Base-by-base conservation (phyloP, 1,140 invertebrate genomes). In the Bombus breviceps region DNA sequence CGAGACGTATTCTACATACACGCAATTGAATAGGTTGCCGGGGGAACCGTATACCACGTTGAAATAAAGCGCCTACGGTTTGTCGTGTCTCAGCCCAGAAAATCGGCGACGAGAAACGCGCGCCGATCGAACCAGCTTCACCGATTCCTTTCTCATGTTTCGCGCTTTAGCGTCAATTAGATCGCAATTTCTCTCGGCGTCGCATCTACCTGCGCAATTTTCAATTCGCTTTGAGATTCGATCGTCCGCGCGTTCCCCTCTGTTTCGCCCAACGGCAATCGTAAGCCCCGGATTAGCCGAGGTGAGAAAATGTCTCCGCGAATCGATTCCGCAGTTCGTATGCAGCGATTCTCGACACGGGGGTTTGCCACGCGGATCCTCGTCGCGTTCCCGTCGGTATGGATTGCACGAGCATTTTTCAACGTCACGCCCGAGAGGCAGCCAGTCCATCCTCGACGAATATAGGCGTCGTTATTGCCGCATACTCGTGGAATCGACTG, bases 391-490 rank as follows among this genome's bases (percentile, higher is more conserved):
- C n/a, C 81, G 28, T 72, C 68, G n/a, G 0, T 37, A 62, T 34
- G 57, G 68, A 86, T 86, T 83, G 73, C 25, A 39, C 6, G 28
- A 88, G 80, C 79, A 78, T 89, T 89, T 89, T 81, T 89, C 88
- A 88, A 89, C 79, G 83, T 86, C 80, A 53, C 73, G 64, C 13
- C 10, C 79, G 69, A 77, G 47, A 81, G 53, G 53, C 83, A 83
- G 66, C 80, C 86, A 66, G 72, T 74, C 73, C 64, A 84, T 88
- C 64, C 53, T 41, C 77, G 39, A 64, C 43, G 78, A 74, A 53
- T 53, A 53, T 53, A 53, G 47, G 47, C 47, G 79, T 39, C 77
- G 79, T 86, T 87, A 53, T 53, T 82, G 87, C 69, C 25, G 37
- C 68, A 85, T 37, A 85, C 87, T 57, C 86, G 73, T 66, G 80